These are phyloP conservation scores for Ceyx melanurus DNA, from an alignment of 2,113 vertebrate species.

Conservation along the genomic window DNA sequence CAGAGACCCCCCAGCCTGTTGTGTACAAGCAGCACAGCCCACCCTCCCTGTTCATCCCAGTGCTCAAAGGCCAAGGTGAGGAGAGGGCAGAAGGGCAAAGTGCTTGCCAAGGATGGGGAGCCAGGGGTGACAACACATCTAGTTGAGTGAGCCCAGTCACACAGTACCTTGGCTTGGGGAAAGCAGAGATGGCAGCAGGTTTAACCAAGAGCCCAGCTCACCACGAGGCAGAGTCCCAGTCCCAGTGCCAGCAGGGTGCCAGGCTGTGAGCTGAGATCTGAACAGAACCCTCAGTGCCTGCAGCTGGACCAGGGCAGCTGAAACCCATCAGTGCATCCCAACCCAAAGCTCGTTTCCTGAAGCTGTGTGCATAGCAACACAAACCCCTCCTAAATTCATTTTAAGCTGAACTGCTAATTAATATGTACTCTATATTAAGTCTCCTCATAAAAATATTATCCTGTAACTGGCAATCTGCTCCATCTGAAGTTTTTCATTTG, in stretches of 20 bases:
- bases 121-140: accelerated
- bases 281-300: accelerated
- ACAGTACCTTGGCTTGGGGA: accelerated
- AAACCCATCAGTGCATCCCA: accelerated
- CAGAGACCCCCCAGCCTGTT: accelerated
- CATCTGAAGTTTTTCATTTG: not conserved
- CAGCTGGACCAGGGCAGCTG: not conserved
- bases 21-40: accelerated
- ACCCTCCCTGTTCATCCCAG: accelerated
- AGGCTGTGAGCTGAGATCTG: accelerated
- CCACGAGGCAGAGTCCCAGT: accelerated
- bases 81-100: accelerated
- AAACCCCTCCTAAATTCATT: not conserved
- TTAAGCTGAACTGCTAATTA: not conserved
- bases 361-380: not conserved
- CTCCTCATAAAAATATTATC: not conserved
- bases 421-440: not conserved
- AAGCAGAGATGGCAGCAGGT: not conserved
- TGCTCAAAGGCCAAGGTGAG: not conserved
- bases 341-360: not conserved
- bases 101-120: accelerated
- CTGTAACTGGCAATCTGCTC: not conserved
- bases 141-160: accelerated
- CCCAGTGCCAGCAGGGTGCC: accelerated
- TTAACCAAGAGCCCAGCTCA: accelerated